A percentile compares a stretch with the other conserved stretches of the same genome.
These are phyloP conservation scores for Prunella strophiata DNA, from an alignment of 2,797 vertebrate species.

Conservation along the genomic window DNA sequence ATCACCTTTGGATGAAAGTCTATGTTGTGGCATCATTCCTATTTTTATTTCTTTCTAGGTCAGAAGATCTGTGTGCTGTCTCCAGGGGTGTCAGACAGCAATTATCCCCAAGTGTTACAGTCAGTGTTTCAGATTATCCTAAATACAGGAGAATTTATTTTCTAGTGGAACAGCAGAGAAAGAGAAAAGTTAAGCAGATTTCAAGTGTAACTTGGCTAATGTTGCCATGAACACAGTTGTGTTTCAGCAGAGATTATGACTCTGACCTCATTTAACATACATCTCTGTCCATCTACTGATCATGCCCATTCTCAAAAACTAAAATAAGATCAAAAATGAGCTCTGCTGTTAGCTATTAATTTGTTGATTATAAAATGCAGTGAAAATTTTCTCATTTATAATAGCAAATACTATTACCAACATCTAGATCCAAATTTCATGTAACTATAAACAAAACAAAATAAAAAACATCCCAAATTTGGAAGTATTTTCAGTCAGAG, in stretches of 20 bases:
- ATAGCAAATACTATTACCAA: not conserved
- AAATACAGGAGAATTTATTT: conserved; percentile 2
- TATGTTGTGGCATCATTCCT: not conserved
- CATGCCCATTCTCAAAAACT: not conserved
- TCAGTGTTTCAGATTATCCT: conserved; percentile 16
- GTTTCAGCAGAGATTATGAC: not conserved
- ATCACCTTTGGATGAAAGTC: not conserved
- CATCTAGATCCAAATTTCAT: not conserved
- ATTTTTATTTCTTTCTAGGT: conserved; percentile 24
- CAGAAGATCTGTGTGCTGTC: not conserved
- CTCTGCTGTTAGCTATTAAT: not conserved
- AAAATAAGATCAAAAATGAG: not conserved
- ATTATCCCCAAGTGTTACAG: not conserved
- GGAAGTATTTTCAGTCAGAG: not conserved
- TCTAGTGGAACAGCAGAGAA: not conserved
- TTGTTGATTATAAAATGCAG: not conserved
- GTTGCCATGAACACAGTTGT: not conserved
- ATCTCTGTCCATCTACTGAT: not conserved
- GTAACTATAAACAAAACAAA: not conserved
- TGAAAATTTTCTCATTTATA: not conserved
- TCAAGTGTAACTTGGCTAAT: not conserved
- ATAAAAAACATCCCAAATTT: not conserved
- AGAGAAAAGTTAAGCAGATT: not conserved
- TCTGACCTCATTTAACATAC: not conserved
- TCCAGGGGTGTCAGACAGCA: not conserved